Evolutionary conservation across 2,797 vertebrate species (phyloP).

Genomic region (Myiotriccus ornatus): DNA sequence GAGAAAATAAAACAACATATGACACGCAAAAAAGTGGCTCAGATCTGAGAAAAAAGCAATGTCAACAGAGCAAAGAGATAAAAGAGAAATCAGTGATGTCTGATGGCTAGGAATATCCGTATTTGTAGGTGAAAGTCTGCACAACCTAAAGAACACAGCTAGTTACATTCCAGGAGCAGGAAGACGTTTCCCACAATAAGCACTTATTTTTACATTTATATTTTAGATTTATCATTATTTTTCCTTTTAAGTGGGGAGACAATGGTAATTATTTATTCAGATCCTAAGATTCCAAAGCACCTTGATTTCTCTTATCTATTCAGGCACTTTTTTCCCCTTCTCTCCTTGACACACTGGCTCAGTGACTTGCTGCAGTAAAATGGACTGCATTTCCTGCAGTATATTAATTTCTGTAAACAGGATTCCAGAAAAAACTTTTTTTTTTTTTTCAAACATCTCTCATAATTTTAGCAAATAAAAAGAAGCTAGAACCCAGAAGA

Average conservation of each 20-base stretch:
- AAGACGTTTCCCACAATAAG: not conserved
- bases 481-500: not conserved
- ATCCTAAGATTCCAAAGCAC: not conserved
- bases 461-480: not conserved
- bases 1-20: not conserved
- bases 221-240: not conserved
- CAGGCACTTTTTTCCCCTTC: not conserved
- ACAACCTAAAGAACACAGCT: not conserved
- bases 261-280: not conserved
- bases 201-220: not conserved
- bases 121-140: constrained; percentile 7
- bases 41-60: constrained; percentile 43
- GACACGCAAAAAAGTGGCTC: constrained; percentile 10
- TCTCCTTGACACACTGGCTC: not conserved
- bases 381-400: not conserved
- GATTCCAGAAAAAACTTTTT: not conserved
- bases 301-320: not conserved
- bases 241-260: not conserved
- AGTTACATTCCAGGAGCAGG: not conserved
- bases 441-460: not conserved
- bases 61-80: constrained; percentile 43
- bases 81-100: not conserved
- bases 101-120: not conserved
- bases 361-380: not conserved
- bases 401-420: not conserved